Conservation (phyloP, 1,140 invertebrate species). For the Helicoverpa zea region DNA sequence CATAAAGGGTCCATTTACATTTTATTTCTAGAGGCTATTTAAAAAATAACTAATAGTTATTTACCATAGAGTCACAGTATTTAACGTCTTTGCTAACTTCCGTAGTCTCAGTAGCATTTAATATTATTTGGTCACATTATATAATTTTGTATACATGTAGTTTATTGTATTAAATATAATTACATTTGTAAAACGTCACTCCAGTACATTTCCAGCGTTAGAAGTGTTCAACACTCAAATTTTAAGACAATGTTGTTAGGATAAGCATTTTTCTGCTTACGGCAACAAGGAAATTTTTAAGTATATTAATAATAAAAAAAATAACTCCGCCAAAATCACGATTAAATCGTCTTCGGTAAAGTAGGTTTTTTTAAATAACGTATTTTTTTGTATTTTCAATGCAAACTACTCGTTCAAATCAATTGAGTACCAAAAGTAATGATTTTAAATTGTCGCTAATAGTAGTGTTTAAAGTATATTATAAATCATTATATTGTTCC, state of each 20-base stretch:
- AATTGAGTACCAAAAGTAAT: constrained; percentile 26
- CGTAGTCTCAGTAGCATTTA: constrained; percentile 41
- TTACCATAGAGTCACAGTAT: constrained; percentile 34
- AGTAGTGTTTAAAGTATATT: constrained; percentile 29
- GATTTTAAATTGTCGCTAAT: constrained; percentile 33
- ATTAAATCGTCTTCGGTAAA: not conserved
- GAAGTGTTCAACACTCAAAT: constrained; percentile 53
- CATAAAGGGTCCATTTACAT: constrained; percentile 36
- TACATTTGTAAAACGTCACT: constrained; percentile 27
- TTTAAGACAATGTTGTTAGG: constrained; percentile 51
- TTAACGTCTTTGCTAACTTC: constrained; percentile 29
- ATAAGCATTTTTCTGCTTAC: constrained; percentile 49
- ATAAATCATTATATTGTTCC: constrained; percentile 35
- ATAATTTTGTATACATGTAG: constrained; percentile 45
- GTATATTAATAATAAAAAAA: constrained; percentile 1
- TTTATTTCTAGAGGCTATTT: constrained; percentile 49
- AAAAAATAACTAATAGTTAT: constrained; percentile 26
- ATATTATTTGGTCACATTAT: constrained; percentile 50
- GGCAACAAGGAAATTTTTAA: constrained; percentile 29
- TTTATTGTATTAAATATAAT: constrained; percentile 43
- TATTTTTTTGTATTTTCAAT: constrained; percentile 12
- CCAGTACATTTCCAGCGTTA: constrained; percentile 55
- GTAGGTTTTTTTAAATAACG: not conserved
- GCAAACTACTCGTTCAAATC: constrained; percentile 5
- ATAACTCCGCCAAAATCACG: not conserved